Evolutionary conservation across 2,888 invertebrate genomes (phyloP).

Genomic region (Mythimna pallens): DNA sequence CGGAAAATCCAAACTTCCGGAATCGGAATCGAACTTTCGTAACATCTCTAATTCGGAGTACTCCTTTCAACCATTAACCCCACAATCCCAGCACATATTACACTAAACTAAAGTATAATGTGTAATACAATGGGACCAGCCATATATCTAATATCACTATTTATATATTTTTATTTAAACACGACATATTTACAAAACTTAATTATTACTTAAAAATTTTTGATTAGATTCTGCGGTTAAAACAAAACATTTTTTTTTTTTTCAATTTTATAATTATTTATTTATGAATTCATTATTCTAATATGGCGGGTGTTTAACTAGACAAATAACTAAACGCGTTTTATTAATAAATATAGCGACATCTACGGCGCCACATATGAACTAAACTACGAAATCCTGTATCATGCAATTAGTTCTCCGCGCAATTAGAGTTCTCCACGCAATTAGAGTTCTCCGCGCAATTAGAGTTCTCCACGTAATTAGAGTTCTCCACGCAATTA

Average conservation of each 20-base stretch:
- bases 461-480: too few species aligned
- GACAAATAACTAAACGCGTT: not conserved
- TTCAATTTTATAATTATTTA: constrained; percentile 59
- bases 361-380: too few species aligned
- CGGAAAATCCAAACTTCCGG: too few species aligned
- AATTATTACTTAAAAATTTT: constrained; percentile 16
- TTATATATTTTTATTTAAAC: not conserved
- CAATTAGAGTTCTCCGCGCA: too few species aligned
- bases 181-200: constrained; percentile 26
- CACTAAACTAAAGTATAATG: not conserved
- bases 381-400: too few species aligned
- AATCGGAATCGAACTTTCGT: too few species aligned
- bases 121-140: constrained; percentile 33
- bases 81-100: not conserved
- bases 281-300: constrained; percentile 54
- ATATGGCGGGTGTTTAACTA: constrained; percentile 50
- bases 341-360: not conserved
- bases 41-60: too few species aligned
- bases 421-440: too few species aligned
- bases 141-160: constrained; percentile 35
- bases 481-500: too few species aligned
- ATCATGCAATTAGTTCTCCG: too few species aligned
- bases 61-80: not conserved
- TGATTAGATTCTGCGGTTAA: constrained; percentile 33
- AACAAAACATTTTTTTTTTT: constrained; percentile 57